Conservation (phyloP, 2,888 invertebrate species). For the Mythimna lalbum region DNA sequence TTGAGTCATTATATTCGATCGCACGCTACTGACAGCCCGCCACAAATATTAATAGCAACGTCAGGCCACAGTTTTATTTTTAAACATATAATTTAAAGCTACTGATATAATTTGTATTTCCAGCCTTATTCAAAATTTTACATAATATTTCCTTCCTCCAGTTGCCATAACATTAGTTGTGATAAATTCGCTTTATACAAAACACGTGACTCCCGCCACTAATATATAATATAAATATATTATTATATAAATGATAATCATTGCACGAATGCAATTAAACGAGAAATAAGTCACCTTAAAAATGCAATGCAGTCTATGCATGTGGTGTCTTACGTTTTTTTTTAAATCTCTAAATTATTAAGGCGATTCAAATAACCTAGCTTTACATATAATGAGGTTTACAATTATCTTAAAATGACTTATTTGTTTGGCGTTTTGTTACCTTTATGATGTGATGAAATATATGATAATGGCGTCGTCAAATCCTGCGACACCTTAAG, state of each 20-base stretch:
- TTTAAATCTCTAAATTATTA: conserved; percentile 80
- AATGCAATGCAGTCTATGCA: conserved; percentile 89
- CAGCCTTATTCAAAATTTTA: conserved; percentile 42
- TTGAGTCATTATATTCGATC: neutral
- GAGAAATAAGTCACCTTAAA: conserved; percentile 81
- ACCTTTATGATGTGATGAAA: conserved; percentile 77
- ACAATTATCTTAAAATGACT: conserved; percentile 79
- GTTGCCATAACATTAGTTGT: conserved; percentile 66
- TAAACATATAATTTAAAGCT: conserved; percentile 41
- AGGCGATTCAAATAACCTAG: conserved; percentile 85
- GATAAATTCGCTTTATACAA: conserved; percentile 71
- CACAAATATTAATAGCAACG: neutral
- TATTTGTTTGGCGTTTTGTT: conserved; percentile 86
- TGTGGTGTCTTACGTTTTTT: conserved; percentile 79
- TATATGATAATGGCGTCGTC: conserved; percentile 21
- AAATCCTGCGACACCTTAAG: conserved; percentile 36
- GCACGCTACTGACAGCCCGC: conserved; percentile 1
- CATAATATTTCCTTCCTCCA: conserved; percentile 35
- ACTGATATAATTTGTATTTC: conserved; percentile 55
- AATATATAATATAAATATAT: conserved; percentile 63
- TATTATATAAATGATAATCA: conserved; percentile 69
- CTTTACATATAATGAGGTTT: conserved; percentile 85
- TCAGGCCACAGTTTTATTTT: neutral
- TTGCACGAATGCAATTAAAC: conserved; percentile 77
- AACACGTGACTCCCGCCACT: conserved; percentile 57